Conservation (phyloP, 2,888 invertebrate genomes). For the Hedya salicella region DNA sequence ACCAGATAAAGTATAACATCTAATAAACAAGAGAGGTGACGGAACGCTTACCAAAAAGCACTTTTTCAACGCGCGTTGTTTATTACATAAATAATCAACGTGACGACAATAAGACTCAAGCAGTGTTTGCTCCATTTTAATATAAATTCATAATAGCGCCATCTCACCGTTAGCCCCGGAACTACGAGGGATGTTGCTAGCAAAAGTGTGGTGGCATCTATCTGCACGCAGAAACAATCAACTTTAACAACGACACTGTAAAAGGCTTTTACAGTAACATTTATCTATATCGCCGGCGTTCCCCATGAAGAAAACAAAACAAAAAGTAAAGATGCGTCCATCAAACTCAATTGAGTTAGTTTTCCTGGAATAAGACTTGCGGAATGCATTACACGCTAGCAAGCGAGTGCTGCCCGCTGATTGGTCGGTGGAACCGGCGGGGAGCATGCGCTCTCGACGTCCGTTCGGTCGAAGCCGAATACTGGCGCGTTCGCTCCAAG, state of each 20-base stretch:
- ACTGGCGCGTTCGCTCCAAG: conserved; percentile 82
- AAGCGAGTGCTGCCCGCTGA: conserved; percentile 68
- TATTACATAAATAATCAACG: background rate
- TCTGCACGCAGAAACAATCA: conserved; percentile 32
- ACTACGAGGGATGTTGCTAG: conserved; percentile 60
- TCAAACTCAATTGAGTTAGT: conserved; percentile 47
- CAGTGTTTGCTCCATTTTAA: conserved; percentile 16
- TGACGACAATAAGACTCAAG: background rate
- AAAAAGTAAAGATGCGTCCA: conserved; percentile 32
- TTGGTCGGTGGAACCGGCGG: conserved; percentile 75
- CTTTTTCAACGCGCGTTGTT: conserved; percentile 4
- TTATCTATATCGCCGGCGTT: conserved; percentile 15
- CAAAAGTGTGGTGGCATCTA: conserved; percentile 32
- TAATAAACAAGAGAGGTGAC: background rate
- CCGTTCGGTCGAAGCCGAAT: conserved; percentile 78
- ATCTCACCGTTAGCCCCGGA: conserved; percentile 68
- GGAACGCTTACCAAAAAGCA: conserved; percentile 11
- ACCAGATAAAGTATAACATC: background rate
- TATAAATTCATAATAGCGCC: conserved; percentile 62
- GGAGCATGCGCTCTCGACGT: conserved; percentile 81
- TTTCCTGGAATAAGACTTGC: conserved; percentile 50
- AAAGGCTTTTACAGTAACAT: conserved; percentile 16
- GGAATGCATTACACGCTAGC: conserved; percentile 56
- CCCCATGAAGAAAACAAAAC: conserved; percentile 26
- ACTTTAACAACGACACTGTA: background rate